phyloP scores from a whole-genome alignment of 2,797 vertebrate genomes.

The Erpetoichthys calabaricus region DNA sequence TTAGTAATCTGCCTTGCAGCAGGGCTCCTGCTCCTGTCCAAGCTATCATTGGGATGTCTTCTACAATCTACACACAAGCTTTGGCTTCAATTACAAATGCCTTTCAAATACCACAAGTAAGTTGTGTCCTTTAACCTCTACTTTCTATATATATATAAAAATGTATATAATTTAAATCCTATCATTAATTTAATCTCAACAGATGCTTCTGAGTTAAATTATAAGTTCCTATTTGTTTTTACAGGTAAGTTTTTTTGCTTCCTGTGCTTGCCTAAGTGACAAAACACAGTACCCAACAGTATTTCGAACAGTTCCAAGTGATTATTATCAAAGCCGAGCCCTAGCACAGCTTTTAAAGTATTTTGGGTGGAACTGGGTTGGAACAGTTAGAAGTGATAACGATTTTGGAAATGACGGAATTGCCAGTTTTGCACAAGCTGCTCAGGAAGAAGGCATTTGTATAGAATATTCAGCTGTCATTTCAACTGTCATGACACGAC shows the following conservation, averaged over 20 bases:
- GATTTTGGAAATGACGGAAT: slow-evolving; percentile 3
- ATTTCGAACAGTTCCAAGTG: slow-evolving; percentile 1
- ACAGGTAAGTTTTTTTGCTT: slow-evolving; percentile 1
- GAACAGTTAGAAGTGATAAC: slow-evolving; percentile 1
- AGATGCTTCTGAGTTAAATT: too few relatives aligned
- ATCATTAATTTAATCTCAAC: too few relatives aligned
- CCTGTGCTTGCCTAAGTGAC: slow-evolving; percentile 1
- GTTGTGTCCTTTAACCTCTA: too few relatives aligned
- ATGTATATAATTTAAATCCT: too few relatives aligned
- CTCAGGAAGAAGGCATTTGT: not conserved
- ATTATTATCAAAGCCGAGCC: slow-evolving; percentile 4
- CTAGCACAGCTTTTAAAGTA: slow-evolving; percentile 3
- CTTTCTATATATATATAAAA: too few relatives aligned
- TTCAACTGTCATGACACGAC: not conserved
- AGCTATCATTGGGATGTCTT: not conserved
- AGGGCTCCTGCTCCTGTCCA: not conserved
- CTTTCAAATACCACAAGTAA: too few relatives aligned
- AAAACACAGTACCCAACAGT: not conserved
- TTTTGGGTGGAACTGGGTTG: slow-evolving; percentile 5
- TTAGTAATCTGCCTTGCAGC: not conserved
- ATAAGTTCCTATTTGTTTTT: too few relatives aligned
- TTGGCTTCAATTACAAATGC: too few relatives aligned
- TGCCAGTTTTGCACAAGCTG: not conserved
- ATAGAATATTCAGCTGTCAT: not conserved
- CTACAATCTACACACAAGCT: too few relatives aligned